Evolutionary conservation across 2,113 vertebrate species (phyloP), one percentile per base, ranked within the genome.

Genomic region (Hystrix cristata): DNA sequence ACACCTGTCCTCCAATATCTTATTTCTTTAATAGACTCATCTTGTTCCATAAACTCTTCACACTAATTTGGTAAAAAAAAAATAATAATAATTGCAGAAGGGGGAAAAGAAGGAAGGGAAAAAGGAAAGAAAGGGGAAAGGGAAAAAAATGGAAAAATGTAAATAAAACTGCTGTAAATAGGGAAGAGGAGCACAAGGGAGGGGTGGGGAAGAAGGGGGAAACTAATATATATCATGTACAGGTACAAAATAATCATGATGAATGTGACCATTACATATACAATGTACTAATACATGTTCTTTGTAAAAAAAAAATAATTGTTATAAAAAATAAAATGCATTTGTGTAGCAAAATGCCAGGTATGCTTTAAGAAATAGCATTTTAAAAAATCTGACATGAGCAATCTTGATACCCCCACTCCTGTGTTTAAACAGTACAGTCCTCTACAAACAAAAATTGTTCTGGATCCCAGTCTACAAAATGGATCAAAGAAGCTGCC

Each of bases 321-420:
- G 13, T 71, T 23, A 4, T 0, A 93, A 53, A 96, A 96, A 97
- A 53, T 69, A 95, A 80, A 95, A 97, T 87, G 12, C 7, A 92
- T 60, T 43, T 69, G 19, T n/a, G 25, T 5, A 60, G 21, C 29
- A 65, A 92, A 46, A 82, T 3, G 2, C 0, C 1, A 23, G 84
- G 81, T 19, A 48, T 43, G 3, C 8, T 94, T 93, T 72, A 94
- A 93, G 1, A 76, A 79, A 90, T 38, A 31, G 11, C 9, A 13
- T 82, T 83, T 51, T 55, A 69, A 53, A 81, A 46, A 23, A 27
- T 38, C 29, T 21, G 12, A 16, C 16, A 46, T 18, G 62, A 87
- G 53, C 34, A 0, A 51, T 67, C 29, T 92, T 19, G 57, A 59
- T 21, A 31, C 3, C 10, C 21, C 9, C 74, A 38, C 2, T 0